Evolutionary conservation across 2,797 vertebrate species (phyloP).

Genomic region (Anas georgica): DNA sequence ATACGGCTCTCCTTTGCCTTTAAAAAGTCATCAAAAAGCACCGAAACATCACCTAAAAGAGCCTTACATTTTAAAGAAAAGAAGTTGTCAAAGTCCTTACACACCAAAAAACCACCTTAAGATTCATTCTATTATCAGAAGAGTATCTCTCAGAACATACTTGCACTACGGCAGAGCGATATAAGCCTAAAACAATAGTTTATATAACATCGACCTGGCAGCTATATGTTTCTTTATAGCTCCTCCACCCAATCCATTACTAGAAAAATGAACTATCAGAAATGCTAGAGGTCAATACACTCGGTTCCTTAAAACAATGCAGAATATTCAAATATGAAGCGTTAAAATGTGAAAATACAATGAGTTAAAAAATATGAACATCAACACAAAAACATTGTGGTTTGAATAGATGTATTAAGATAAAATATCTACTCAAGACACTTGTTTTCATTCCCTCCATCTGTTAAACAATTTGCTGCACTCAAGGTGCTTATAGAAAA

Average conservation of each 20-base stretch:
- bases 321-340: not conserved
- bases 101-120: not conserved
- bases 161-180: not conserved
- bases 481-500: not conserved
- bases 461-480: not conserved
- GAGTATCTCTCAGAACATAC: not conserved
- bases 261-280: not conserved
- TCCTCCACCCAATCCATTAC: not conserved
- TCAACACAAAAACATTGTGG: not conserved
- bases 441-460: not conserved
- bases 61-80: not conserved
- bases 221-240: not conserved
- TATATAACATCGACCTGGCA: not conserved
- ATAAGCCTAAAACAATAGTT: not conserved
- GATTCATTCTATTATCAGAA: not conserved
- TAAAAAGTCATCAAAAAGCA: not conserved
- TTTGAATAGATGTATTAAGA: not conserved
- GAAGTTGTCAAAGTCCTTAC: rapidly evolving
- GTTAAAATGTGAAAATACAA: not conserved
- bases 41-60: not conserved
- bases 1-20: not conserved
- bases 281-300: not conserved
- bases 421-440: not conserved
- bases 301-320: not conserved
- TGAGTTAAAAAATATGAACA: not conserved